Evolutionary conservation across 2,113 vertebrate genomes (phyloP), one percentile per base, ranked within the genome.

Genomic region (Camelus bactrianus): DNA sequence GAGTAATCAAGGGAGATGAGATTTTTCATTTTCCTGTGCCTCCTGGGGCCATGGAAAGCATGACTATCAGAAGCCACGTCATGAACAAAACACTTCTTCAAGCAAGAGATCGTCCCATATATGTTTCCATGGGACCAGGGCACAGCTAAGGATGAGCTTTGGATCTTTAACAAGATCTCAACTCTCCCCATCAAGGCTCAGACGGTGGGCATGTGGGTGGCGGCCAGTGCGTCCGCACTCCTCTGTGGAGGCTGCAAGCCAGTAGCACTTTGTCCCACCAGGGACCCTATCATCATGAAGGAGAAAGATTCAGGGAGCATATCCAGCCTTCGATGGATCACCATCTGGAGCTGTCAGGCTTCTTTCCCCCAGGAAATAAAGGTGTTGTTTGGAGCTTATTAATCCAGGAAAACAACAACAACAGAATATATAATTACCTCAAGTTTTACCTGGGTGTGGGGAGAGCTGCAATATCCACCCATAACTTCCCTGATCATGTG

Each of bases 381-480:
- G 81, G 96, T 96, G 84, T 96, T 97, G 72, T 95, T 95, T 97
- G 93, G 79, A 87, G 52, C 60, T 97, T 97, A 97, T 98, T 96
- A 94, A 94, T 93, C 79, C 56, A 79, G 58, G 91, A 95, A 94
- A 96, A 89, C 64, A 79, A 75, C 62, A 90, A 89, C 26, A 96
- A 72, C 80, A 91, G 94, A 85, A n/a, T 54, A 80, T 38, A 58
- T 35, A 89, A 70, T 95, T 82, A 89, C 30, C 81, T 97, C 76
- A 24, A 80, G 96, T 97, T 94, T 80, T 96, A 96, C 96, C 93
- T 94, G 91, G 85, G 85, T 92, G 91, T 94, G 2, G 0, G 60
- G 86, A 80, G 58, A 95, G 14, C 86, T 94, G 69, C 90, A 67
- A n/a, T 35, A 85, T 42, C 77, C 52, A 75, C 82, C 76, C 16